Evolutionary conservation across 2,113 vertebrate genomes (phyloP), one percentile per base, ranked within the genome.

Genomic region (Campylomormyrus tamandua): DNA sequence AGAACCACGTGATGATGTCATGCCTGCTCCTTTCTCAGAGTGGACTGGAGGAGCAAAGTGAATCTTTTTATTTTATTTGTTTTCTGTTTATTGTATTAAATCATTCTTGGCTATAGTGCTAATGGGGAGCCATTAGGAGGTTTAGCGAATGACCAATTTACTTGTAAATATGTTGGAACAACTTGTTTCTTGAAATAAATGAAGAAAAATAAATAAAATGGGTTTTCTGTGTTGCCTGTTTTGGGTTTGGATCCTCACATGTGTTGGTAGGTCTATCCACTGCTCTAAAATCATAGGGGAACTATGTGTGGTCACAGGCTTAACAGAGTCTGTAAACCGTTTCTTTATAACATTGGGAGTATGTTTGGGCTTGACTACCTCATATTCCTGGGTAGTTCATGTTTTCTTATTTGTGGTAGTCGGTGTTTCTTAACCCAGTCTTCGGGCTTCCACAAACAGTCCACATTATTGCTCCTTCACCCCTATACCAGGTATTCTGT

Each of bases 141-240:
- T 92, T 92, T 89, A 92, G 46, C 7, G 87, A 94, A 91, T 89
- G 90, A 92, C 92, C 53, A 0, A 89, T 35, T 90, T 91, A 91
- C 90, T 74, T 90, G 93, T 94, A 93, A 94, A 94, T 94, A 93
- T 93, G 83, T 93, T 93, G 93, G 91, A 93, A 70, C 89, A 91
- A 91, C 39, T 90, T 88, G 86, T 94, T 94, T 95, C 94, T 93
- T 92, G 89, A 24, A 95, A 95, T 95, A 95, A 95, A 95, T 77
- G 62, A 91, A 91, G 4, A 90, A 92, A 92, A 90, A 49, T 19
- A n/a, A 70, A 74, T 83, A 56, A 70, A 83, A 24, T 7, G 31
- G 35, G 15, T 10, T 90, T 87, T 45, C 7, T 31, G n/a, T 70
- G 62, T 31, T 70, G 10, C 62, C 56, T 58, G 5, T 7, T 35